Evolutionary conservation across 2,113 vertebrate genomes (phyloP).

Genomic region (Muntiacus reevesi): DNA sequence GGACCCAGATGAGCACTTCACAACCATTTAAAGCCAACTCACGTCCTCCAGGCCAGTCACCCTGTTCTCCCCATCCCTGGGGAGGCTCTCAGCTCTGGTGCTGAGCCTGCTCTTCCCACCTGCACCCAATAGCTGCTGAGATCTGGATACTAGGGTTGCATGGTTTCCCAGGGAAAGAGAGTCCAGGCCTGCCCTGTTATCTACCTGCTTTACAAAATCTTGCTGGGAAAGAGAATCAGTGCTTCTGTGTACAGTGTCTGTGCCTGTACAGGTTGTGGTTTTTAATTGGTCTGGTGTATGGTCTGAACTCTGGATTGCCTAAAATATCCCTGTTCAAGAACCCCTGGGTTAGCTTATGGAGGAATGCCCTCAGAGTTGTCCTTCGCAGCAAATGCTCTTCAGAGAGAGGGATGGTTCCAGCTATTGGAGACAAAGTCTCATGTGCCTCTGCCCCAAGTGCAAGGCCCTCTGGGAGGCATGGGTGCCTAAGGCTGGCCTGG

Average conservation of each 20-base stretch:
- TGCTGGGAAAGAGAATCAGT: background rate
- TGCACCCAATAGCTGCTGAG: background rate
- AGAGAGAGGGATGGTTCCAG: background rate
- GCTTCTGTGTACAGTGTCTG: background rate
- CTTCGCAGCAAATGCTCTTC: background rate
- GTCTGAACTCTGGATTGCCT: background rate
- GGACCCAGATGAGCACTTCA: background rate
- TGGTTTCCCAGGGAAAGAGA: background rate
- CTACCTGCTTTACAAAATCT: background rate
- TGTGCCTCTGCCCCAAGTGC: background rate
- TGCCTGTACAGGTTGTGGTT: background rate
- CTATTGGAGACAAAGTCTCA: background rate
- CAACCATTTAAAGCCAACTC: background rate
- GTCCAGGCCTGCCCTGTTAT: background rate
- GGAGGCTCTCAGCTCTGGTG: background rate
- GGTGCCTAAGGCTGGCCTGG: background rate
- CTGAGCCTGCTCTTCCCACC: background rate
- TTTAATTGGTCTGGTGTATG: background rate
- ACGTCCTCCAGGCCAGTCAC: fast-evolving
- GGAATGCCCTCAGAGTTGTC: background rate
- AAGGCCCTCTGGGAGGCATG: background rate
- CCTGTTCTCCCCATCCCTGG: background rate
- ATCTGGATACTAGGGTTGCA: background rate
- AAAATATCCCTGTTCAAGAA: background rate
- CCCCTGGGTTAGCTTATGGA: background rate